Percentiles rank a stretch among this genome's conserved stretches.
phyloP scores from a whole-genome alignment of 2,797 vertebrate genomes.

The Gephyroberyx darwinii region DNA sequence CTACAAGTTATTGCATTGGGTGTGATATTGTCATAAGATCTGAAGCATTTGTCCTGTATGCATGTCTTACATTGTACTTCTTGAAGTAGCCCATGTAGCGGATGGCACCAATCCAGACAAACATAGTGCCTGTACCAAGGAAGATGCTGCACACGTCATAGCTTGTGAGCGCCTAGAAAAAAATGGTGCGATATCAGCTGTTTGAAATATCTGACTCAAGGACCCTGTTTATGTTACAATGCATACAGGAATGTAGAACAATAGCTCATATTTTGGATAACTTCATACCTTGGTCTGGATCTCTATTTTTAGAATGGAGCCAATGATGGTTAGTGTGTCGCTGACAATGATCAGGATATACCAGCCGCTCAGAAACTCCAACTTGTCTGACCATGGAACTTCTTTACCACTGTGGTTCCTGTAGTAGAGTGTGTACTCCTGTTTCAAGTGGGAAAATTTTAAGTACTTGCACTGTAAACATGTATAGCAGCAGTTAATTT shows the following conservation, averaged over 20 bases:
- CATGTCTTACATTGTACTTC: conserved; percentile 91
- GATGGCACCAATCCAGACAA: conserved; percentile 95
- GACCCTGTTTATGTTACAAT: not conserved
- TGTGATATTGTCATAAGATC: too few species aligned
- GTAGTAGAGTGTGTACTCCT: conserved; percentile 89
- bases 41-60: too few species aligned
- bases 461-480: not conserved
- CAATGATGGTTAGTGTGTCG: conserved; percentile 87
- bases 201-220: not conserved
- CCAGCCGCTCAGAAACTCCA: conserved; percentile 95
- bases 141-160: conserved; percentile 96
- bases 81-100: conserved; percentile 94
- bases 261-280: too few species aligned
- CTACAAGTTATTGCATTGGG: too few species aligned
- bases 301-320: conserved; percentile 93
- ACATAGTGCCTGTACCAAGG: conserved; percentile 92
- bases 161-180: conserved; percentile 86
- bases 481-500: not conserved
- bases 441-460: not conserved
- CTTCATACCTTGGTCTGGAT: conserved; percentile 87
- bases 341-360: conserved; percentile 93
- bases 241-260: not conserved
- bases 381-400: conserved; percentile 84
- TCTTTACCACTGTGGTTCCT: conserved; percentile 77
- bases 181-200: not conserved